These are phyloP conservation scores for Circus cinereus DNA, from an alignment of 2,797 vertebrate genomes.

Conservation along the genomic window DNA sequence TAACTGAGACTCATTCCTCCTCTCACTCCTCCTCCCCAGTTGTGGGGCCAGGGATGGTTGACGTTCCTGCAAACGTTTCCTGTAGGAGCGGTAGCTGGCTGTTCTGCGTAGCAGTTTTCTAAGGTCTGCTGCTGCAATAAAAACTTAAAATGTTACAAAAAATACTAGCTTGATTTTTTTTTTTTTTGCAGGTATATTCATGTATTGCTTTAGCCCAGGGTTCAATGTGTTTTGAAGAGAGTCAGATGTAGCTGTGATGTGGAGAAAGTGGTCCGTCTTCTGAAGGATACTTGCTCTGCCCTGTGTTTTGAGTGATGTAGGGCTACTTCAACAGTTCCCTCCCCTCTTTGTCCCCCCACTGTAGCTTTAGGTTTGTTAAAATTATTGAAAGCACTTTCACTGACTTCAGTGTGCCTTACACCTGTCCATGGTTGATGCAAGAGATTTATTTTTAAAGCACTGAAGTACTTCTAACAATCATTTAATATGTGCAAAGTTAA, in stretches of 20 bases:
- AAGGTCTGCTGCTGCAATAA: background rate
- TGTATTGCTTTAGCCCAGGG: background rate
- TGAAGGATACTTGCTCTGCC: background rate
- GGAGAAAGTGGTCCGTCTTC: background rate
- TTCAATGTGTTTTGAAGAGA: background rate
- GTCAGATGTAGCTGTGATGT: background rate
- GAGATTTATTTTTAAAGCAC: background rate
- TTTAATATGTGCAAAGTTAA: background rate
- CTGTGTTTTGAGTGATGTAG: background rate
- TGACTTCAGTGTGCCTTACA: background rate
- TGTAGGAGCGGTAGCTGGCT: background rate
- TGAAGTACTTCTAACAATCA: background rate
- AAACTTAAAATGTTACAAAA: background rate
- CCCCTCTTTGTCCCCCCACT: background rate
- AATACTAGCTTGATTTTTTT: background rate
- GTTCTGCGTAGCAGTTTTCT: background rate
- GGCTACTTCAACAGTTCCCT: background rate
- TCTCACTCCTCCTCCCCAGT: background rate
- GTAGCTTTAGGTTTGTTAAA: background rate
- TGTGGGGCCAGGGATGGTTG: background rate
- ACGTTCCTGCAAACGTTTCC: background rate
- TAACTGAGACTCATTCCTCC: background rate
- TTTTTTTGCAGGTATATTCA: background rate
- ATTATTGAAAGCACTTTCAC: background rate
- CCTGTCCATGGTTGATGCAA: background rate